Conservation (phyloP, 2,888 invertebrate species). For the Leptinotarsa haldemani region DNA sequence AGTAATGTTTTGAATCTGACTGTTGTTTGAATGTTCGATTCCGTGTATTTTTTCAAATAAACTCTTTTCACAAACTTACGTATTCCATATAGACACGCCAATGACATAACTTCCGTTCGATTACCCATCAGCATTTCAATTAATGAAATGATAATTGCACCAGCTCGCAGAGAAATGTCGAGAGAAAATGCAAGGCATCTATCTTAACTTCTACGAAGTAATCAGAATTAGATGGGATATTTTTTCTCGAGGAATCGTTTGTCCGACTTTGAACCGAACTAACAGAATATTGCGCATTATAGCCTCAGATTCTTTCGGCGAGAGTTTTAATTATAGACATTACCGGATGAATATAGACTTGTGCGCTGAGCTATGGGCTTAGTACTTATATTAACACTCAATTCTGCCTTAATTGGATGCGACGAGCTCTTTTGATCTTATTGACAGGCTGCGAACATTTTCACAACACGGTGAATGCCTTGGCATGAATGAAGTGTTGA, state of each 20-base stretch:
- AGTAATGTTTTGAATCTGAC: no score
- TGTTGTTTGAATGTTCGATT: no score
- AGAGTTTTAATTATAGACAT: slow-evolving; percentile 13
- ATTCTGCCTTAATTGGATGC: slow-evolving; percentile 1
- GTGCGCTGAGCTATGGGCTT: neutral
- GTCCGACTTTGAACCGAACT: slow-evolving; percentile 2
- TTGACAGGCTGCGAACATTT: neutral
- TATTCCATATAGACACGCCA: slow-evolving; percentile 15
- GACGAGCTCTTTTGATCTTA: slow-evolving; percentile 16
- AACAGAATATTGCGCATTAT: slow-evolving; percentile 14
- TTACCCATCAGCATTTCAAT: slow-evolving; percentile 44
- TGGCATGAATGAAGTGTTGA: neutral
- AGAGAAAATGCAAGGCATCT: slow-evolving; percentile 43
- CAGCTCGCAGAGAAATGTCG: slow-evolving; percentile 44
- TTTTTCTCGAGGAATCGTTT: slow-evolving; percentile 27
- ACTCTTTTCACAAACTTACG: neutral
- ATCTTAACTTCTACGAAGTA: slow-evolving; percentile 32
- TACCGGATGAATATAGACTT: slow-evolving; percentile 11
- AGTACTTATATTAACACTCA: slow-evolving; percentile 4
- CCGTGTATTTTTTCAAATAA: neutral
- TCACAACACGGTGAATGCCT: neutral
- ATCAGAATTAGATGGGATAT: slow-evolving; percentile 37
- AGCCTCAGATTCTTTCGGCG: slow-evolving; percentile 10
- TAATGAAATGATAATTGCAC: slow-evolving; percentile 52
- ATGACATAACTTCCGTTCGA: slow-evolving; percentile 23